Evolutionary conservation across 2,888 invertebrate species (phyloP), one percentile per base, ranked within the genome.

Genomic region (Acanthosepion lycidas): DNA sequence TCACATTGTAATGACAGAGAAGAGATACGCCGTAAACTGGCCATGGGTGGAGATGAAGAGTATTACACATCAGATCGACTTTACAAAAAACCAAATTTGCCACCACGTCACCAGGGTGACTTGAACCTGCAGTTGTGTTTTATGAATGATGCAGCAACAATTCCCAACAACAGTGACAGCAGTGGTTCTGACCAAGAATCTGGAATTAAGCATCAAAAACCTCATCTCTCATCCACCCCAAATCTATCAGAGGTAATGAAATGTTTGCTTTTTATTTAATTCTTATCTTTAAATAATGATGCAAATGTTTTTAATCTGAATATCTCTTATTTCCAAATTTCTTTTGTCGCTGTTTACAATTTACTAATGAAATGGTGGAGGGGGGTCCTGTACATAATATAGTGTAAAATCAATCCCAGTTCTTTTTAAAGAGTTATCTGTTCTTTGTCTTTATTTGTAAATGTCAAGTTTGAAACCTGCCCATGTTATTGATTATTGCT

Each of bases 71-170:
- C 95, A 95, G 98, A 98, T 96, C 98, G 98, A 96, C 98, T 98
- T 91, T 98, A 98, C 95, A 98, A 98, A 96, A 99, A 99, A 97
- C 98, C 99, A 42, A 99, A 98, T 97, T 98, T 99, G 96, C 99
- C 99, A 97, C 98, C 99, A 95, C 98, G 99, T 96, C 98, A 99
- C 28, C 97, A 97, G 95, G 97, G 97, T 94, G 97, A 99, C 96
- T 99, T 98, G 98, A 99, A 99, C 98, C 98, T 99, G 94, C 99
- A 99, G 98, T 99, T 99, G 97, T 99, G 99, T 98, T 99, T 99
- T 98, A 99, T 99, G 98, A 99, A 99, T 97, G 99, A 99, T 93
- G 95, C 96, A 94, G 95, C 96, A 20, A 15, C 33, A 1, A 20
- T 42, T 42, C 53, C 95, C 78, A 95, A 95, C 94, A 96, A 94